Conservation (phyloP, 2,113 vertebrate genomes). For the Rhadina sibilatrix region DNA sequence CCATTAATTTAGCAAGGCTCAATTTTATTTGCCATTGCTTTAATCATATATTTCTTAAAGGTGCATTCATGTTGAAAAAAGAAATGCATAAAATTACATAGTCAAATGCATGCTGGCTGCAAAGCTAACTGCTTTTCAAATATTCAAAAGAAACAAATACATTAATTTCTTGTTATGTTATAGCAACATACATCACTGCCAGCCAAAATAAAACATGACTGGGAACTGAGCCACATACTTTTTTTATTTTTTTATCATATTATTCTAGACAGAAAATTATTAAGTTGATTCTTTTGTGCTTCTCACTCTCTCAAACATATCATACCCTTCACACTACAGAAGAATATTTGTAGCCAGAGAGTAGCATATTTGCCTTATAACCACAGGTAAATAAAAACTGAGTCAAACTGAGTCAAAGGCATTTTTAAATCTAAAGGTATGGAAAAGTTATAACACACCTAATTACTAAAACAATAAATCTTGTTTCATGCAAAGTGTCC, state of each 20-base stretch:
- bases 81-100: neutral
- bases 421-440: neutral
- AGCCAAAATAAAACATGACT: neutral
- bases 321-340: neutral
- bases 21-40: neutral
- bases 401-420: neutral
- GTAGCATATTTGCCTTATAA: neutral
- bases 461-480: neutral
- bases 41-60: neutral
- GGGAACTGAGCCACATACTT: neutral
- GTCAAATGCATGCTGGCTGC: neutral
- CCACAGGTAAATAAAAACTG: neutral
- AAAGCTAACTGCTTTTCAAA: neutral
- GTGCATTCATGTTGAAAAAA: neutral
- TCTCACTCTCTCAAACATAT: neutral
- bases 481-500: neutral
- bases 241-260: neutral
- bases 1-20: neutral
- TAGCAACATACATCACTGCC: neutral
- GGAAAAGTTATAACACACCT: neutral
- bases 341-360: neutral
- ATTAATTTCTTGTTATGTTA: neutral
- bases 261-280: neutral
- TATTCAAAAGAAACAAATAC: neutral
- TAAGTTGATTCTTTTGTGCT: neutral